Percentiles rank a stretch among this genome's conserved stretches.
These are phyloP conservation scores for Microplitis manilae DNA, from an alignment of 2,888 invertebrate genomes.

Conservation along the genomic window DNA sequence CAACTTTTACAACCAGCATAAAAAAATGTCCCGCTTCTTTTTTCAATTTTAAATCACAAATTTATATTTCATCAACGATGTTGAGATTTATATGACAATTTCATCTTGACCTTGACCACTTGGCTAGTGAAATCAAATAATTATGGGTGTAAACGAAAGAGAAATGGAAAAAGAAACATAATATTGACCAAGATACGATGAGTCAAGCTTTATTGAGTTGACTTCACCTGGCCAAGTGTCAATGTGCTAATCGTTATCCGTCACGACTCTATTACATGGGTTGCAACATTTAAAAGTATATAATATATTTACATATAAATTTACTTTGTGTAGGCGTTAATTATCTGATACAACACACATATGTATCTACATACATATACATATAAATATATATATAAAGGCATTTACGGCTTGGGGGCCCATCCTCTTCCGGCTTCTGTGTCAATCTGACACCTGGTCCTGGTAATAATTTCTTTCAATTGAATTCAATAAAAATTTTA, in stretches of 20 bases:
- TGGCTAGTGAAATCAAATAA: conserved; percentile 22
- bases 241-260: conserved; percentile 52
- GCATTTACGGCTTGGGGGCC: conserved; percentile 54
- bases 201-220: background rate
- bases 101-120: conserved; percentile 47
- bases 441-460: background rate
- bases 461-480: background rate
- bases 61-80: background rate
- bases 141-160: background rate
- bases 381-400: background rate
- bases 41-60: background rate
- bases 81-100: background rate
- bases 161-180: conserved; percentile 15
- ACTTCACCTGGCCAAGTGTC: conserved; percentile 41
- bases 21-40: conserved; percentile 2
- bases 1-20: background rate
- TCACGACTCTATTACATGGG: conserved; percentile 49
- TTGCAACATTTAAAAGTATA: conserved; percentile 45
- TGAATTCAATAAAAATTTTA: background rate
- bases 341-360: conserved; percentile 32
- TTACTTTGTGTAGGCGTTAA: conserved; percentile 37
- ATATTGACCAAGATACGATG: conserved; percentile 19
- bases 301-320: background rate
- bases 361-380: too few relatives aligned
- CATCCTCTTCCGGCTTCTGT: conserved; percentile 60